Base-by-base conservation (phyloP, 2,888 invertebrate genomes). In the Trimorus sp. region DNA sequence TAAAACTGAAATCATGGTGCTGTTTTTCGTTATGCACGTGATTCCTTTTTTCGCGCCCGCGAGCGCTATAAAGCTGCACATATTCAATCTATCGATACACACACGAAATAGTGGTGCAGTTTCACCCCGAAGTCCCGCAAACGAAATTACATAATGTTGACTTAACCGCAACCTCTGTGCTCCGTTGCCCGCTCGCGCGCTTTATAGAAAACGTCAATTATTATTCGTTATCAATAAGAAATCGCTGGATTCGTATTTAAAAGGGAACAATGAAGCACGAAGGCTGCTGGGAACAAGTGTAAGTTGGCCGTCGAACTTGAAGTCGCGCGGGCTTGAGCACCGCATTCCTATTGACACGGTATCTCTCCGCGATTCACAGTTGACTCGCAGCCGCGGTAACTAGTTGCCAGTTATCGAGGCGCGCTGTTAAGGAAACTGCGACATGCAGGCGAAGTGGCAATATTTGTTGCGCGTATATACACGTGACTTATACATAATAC, bases 401-500 rank as follows among this genome's bases (percentile, higher is more conserved):
- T 76, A 79, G 76, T 70, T 79, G 56, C 15, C 68, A 68, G 79
- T 71, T 82, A 82, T 82, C 82, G 75, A 79, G 75, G 48, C 7
- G 70, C 68, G 71, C 79, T 75, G 71, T 65, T 79, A 79, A 82
- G 82, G 75, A 79, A 79, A 75, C 75, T 51, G 75, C 75, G 26
- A 49, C 71, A 74, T 75, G 75, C 71, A 68, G 58, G 74, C 58
- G 65, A 70, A 82, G 75, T 75, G 66, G 77, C 78, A 78, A 78
- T 78, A 82, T 82, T 82, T 82, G 82, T 81, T 26, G 26, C 68
- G 76, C 71, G 68, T 42, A 74, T 45, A 73, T 68, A 76, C 63
- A 73, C 68, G 69, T 82, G 69, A 82, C 82, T 82, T 82, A 82
- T 82, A 75, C 73, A 82, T 82, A 79, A 82, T 82, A 79, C 82